These are phyloP conservation scores for Choristoneura rosaceana DNA, from an alignment of 2,888 invertebrate species.

Conservation along the genomic window DNA sequence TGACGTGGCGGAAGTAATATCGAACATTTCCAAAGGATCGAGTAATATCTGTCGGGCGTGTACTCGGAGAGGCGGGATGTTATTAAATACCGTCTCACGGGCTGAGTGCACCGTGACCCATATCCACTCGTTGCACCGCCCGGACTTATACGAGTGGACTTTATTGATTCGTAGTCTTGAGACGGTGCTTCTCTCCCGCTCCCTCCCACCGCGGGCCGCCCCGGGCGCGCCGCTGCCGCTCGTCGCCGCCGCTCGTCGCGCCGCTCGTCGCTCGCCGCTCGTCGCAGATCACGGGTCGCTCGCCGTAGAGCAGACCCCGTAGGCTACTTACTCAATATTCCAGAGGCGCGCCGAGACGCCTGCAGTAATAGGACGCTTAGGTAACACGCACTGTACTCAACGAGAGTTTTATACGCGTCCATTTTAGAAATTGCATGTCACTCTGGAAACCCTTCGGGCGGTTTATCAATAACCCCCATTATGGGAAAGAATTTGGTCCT, in stretches of 20 bases:
- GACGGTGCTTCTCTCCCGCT: constrained; percentile 74
- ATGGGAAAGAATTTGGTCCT: constrained; percentile 40
- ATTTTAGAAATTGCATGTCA: constrained; percentile 55
- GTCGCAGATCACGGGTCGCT: constrained; percentile 21
- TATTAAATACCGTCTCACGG: constrained; percentile 77
- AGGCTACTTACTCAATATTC: constrained; percentile 83
- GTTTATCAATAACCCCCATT: constrained; percentile 45
- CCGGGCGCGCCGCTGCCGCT: constrained; percentile 22
- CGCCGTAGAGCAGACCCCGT: constrained; percentile 50
- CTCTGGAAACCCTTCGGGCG: constrained; percentile 45
- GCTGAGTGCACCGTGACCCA: constrained; percentile 83
- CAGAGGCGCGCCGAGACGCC: constrained; percentile 68
- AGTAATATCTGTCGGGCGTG: constrained; percentile 73
- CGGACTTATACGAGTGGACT: constrained; percentile 83
- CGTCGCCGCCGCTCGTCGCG: constrained; percentile 24
- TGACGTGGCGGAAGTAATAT: constrained; percentile 45
- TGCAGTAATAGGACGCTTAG: constrained; percentile 73
- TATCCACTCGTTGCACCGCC: constrained; percentile 78
- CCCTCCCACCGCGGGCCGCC: constrained; percentile 54
- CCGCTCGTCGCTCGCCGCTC: constrained; percentile 14
- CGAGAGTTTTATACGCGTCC: constrained; percentile 60
- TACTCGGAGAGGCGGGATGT: constrained; percentile 59
- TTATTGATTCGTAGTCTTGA: constrained; percentile 86
- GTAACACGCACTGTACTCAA: constrained; percentile 67
- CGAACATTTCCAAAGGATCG: constrained; percentile 52